These are phyloP conservation scores for Diarsia rubi DNA, from an alignment of 2,888 invertebrate species.

Conservation along the genomic window DNA sequence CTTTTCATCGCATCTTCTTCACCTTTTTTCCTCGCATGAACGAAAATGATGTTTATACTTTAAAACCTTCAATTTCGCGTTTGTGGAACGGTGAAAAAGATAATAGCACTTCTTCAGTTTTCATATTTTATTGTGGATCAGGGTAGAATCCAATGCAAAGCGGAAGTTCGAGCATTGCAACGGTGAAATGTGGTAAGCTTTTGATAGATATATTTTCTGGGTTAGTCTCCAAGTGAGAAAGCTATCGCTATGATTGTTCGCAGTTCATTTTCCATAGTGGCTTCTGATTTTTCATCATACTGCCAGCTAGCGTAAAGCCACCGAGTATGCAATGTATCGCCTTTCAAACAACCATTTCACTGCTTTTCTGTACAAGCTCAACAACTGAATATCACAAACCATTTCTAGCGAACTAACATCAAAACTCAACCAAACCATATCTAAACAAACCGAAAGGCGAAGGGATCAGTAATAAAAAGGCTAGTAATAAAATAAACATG, in stretches of 20 bases:
- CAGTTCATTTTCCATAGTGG: background rate
- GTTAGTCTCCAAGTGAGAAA: background rate
- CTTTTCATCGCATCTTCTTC: background rate
- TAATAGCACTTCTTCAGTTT: background rate
- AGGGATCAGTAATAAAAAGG: conserved; percentile 59
- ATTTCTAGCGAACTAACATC: conserved; percentile 57
- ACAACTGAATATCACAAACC: conserved; percentile 51
- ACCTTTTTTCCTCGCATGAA: background rate
- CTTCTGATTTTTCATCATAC: background rate
- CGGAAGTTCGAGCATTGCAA: background rate
- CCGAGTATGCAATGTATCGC: conserved; percentile 18
- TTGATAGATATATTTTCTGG: background rate
- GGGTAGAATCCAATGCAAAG: background rate
- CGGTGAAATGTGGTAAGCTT: background rate
- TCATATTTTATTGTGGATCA: background rate
- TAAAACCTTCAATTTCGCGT: background rate
- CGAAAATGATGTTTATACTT: background rate
- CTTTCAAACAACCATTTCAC: conserved; percentile 32
- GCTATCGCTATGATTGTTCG: no score
- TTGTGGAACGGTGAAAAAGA: background rate
- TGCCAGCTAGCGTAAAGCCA: background rate
- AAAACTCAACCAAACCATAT: conserved; percentile 55
- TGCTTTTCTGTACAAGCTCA: conserved; percentile 22
- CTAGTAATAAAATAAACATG: conserved; percentile 67
- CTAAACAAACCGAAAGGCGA: conserved; percentile 60